Conservation (phyloP, 2,797 vertebrate species). For the Leptoclinus maculatus region DNA sequence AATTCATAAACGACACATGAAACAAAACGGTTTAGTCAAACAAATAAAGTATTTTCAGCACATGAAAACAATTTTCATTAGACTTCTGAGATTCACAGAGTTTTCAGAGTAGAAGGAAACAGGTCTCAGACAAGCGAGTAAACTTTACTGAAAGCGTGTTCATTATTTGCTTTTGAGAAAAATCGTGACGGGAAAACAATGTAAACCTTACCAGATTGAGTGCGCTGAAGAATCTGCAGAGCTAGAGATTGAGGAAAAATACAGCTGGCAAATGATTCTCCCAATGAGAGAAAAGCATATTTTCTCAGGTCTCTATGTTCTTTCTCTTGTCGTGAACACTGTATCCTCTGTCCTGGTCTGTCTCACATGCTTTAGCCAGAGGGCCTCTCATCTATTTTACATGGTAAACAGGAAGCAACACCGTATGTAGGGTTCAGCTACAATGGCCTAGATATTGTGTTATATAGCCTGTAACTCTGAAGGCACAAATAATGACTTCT, state of each 20-base stretch:
- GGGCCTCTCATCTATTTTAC: conserved; percentile 78
- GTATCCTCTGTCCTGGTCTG: conserved; percentile 69
- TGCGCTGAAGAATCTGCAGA: conserved; percentile 44
- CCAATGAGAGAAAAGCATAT: conserved; percentile 69
- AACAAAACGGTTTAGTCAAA: neutral
- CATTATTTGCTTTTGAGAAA: neutral
- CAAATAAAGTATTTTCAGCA: neutral
- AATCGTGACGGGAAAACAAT: neutral
- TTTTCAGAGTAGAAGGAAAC: neutral
- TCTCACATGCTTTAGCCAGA: conserved; percentile 79
- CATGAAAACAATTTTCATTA: neutral
- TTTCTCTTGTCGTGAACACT: conserved; percentile 70
- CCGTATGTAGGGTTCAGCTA: conserved; percentile 66
- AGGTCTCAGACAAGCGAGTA: neutral
- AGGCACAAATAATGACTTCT: conserved; percentile 25
- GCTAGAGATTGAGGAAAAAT: conserved; percentile 33
- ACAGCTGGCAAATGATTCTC: conserved; percentile 53
- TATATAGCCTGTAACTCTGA: conserved; percentile 60
- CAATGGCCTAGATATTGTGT: conserved; percentile 69
- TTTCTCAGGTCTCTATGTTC: conserved; percentile 66
- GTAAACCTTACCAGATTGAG: conserved; percentile 63
- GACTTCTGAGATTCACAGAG: neutral
- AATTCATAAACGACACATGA: neutral
- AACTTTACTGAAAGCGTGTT: neutral
- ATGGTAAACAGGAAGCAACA: conserved; percentile 78